Conservation (phyloP, 2,888 invertebrate species). For the Noctua janthe region DNA sequence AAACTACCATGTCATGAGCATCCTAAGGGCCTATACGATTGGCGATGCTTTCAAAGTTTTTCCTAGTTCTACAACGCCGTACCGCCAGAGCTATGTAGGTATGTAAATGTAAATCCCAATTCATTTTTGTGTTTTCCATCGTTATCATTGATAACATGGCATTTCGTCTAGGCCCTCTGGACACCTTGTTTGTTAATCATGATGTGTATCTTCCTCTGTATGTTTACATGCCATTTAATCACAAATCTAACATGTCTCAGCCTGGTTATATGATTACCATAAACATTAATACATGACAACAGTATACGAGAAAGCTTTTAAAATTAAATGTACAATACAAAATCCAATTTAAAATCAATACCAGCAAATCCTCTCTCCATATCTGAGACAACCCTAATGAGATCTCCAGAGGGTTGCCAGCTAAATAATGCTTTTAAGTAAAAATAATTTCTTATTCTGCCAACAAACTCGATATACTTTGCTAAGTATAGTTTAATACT, state of each 20-base stretch:
- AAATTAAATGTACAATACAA: slow-evolving; percentile 27
- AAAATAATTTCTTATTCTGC: neutral
- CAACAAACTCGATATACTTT: slow-evolving; percentile 11
- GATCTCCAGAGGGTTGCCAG: slow-evolving; percentile 76
- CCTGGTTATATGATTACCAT: neutral
- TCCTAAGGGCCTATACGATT: neutral
- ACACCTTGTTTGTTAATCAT: neutral
- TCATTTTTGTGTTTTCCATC: neutral
- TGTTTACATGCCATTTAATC: neutral
- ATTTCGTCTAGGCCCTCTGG: neutral
- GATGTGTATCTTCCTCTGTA: neutral
- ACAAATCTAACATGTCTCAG: neutral
- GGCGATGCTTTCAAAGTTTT: neutral
- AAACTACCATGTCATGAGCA: neutral
- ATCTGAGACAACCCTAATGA: slow-evolving; percentile 74
- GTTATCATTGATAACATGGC: neutral
- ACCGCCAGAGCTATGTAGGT: neutral
- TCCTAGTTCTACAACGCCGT: neutral
- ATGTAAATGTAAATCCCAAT: neutral
- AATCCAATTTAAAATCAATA: slow-evolving; percentile 46
- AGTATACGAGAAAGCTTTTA: slow-evolving; percentile 31
- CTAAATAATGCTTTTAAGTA: slow-evolving; percentile 28
- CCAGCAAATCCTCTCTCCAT: slow-evolving; percentile 26
- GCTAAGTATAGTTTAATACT: neutral
- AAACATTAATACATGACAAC: neutral